Base-by-base conservation (phyloP, 1,140 invertebrate species). In the Archivesica marissinica region DNA sequence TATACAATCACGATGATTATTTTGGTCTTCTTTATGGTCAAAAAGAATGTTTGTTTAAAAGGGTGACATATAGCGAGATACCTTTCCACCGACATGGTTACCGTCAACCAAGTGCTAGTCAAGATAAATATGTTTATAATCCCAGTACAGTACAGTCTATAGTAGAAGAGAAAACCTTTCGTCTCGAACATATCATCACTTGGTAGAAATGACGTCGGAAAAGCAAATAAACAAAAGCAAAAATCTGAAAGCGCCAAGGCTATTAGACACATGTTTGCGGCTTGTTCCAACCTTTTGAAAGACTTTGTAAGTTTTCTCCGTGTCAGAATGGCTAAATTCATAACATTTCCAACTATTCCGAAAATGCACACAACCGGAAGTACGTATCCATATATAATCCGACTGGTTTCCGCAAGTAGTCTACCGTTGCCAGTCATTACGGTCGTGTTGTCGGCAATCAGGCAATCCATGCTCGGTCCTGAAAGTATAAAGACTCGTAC, bases 51-150 rank as follows among this genome's bases (percentile, higher is more conserved):
- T 41, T 91, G 90, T 25, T 91, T 88, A 15, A 94, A 88, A 20
- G 93, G 93, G 80, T 92, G 91, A 72, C 93, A 93, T 39, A 93
- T 93, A 17, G 93, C 93, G 11, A 94, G 87, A 86, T 92, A 94
- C 20, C 93, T 52, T 79, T 93, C 93, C 25, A 91, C 89, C 38
- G 93, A 92, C 92, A 94, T 93, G 30, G 90, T 91, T 20, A 94
- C 93, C 0, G 93, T 94, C 39, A 94, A 80, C 92, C 92, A 92
- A 0, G 93, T 94, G 79, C 91, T 92, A 17, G 90, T 89, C 87
- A 94, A 90, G 66, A 94, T 94, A 76, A 93, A 93, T 0, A 93
- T 88, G 84, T 92, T 93, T 81, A 93, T 93, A 28, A 93, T 82
- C 3, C 89, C 92, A 7, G 90, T 75, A 44, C 89, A 87, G 86